These are phyloP conservation scores for Anseranas semipalmata DNA, from an alignment of 2,113 vertebrate species.

Conservation along the genomic window DNA sequence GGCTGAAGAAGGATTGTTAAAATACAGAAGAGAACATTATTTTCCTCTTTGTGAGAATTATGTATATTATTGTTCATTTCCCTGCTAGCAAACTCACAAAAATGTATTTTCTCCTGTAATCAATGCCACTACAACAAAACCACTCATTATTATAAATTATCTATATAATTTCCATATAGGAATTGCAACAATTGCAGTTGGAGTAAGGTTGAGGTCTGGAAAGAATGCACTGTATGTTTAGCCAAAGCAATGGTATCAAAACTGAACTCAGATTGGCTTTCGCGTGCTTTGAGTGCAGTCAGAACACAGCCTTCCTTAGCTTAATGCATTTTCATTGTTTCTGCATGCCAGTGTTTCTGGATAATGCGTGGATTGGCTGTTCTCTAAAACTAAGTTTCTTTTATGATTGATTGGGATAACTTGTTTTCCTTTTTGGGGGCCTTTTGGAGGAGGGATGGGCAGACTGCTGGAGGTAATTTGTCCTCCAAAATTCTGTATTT, in stretches of 20 bases:
- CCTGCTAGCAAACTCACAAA: not conserved
- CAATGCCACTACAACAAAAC: not conserved
- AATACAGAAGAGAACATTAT: not conserved
- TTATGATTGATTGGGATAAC: not conserved
- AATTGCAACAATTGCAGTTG: not conserved
- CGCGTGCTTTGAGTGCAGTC: not conserved
- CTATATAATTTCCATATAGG: not conserved
- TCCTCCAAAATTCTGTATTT: not conserved
- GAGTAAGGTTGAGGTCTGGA: not conserved
- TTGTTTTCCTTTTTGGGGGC: not conserved
- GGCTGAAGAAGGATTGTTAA: not conserved
- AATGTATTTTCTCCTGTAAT: not conserved
- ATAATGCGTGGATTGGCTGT: not conserved
- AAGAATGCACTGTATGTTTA: not conserved
- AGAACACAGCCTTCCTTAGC: not conserved
- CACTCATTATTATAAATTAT: not conserved
- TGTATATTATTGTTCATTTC: not conserved
- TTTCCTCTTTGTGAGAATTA: not conserved
- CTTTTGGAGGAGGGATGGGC: not conserved
- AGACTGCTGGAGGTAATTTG: not conserved
- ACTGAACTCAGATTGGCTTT: not conserved
- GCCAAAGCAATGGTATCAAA: not conserved
- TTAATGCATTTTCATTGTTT: not conserved
- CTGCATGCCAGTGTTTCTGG: not conserved
- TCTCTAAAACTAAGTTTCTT: not conserved